These are phyloP conservation scores for Galleria mellonella DNA, from an alignment of 1,140 invertebrate species.

Conservation along the genomic window DNA sequence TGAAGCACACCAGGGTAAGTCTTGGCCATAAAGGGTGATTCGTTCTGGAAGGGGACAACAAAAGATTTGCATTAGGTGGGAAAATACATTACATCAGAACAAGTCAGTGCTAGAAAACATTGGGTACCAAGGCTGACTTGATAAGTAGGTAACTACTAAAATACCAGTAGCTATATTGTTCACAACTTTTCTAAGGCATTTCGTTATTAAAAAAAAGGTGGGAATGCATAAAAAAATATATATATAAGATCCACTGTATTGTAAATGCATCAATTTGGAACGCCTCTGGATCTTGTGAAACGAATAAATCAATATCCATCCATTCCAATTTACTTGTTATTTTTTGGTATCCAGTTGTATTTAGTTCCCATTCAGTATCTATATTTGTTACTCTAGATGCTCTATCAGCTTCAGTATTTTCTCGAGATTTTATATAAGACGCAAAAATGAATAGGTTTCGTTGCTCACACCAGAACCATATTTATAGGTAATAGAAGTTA, in stretches of 20 bases:
- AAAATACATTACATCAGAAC: not conserved
- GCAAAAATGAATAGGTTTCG: conserved; percentile 2
- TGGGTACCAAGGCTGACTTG: conserved; percentile 8
- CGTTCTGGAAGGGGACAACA: conserved; percentile 9
- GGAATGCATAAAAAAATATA: conserved; percentile 12
- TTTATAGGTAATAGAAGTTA: not conserved
- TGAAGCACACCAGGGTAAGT: not conserved
- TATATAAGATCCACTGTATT: conserved; percentile 5
- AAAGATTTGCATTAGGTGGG: not conserved
- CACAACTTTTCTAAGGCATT: conserved; percentile 9
- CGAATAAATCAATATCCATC: conserved; percentile 9
- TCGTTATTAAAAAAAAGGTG: conserved; percentile 10
- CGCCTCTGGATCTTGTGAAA: conserved; percentile 7
- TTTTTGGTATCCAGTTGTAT: not conserved
- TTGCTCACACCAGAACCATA: conserved; percentile 8
- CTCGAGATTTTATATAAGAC: conserved; percentile 4
- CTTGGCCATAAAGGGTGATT: conserved; percentile 1
- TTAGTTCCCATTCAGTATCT: conserved; percentile 6
- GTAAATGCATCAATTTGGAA: conserved; percentile 12
- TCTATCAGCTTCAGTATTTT: conserved; percentile 4
- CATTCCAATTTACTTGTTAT: not conserved
- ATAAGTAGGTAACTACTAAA: conserved; percentile 9
- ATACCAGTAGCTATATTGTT: conserved; percentile 6
- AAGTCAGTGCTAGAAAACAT: not conserved
- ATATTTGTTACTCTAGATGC: conserved; percentile 2